These are phyloP conservation scores for Allophyes oxyacanthae DNA, from an alignment of 2,888 invertebrate genomes.

Conservation along the genomic window DNA sequence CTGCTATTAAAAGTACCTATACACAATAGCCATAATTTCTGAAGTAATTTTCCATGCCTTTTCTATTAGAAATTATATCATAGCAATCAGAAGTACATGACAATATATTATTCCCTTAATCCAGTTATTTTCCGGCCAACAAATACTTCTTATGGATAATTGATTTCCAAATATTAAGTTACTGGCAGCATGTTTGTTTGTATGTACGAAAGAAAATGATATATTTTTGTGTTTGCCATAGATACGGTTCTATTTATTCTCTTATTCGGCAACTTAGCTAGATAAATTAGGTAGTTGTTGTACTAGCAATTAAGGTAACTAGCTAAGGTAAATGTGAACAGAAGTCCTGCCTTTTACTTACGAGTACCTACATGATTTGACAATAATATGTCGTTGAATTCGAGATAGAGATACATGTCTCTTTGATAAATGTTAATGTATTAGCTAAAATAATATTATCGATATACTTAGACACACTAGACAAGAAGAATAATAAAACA, in stretches of 20 bases:
- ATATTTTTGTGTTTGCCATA: slow-evolving; percentile 66
- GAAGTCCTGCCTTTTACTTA: slow-evolving; percentile 4
- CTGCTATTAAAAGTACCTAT: no score
- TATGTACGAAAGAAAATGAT: slow-evolving; percentile 67
- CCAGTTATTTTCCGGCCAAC: slow-evolving; percentile 74
- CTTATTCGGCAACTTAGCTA: slow-evolving; percentile 46
- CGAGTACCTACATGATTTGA: background rate
- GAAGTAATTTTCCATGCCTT: slow-evolving; percentile 6
- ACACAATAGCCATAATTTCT: slow-evolving; percentile 8
- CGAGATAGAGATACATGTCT: no score
- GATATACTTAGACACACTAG: no score
- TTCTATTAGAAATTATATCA: slow-evolving; percentile 43
- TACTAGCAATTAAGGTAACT: slow-evolving; percentile 43
- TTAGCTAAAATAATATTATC: no score
- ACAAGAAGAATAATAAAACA: no score
- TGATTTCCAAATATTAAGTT: slow-evolving; percentile 86
- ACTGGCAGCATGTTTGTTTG: slow-evolving; percentile 71
- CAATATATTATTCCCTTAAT: slow-evolving; percentile 74
- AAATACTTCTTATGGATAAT: slow-evolving; percentile 81
- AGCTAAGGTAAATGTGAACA: slow-evolving; percentile 12
- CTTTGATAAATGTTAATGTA: no score
- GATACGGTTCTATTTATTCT: slow-evolving; percentile 57
- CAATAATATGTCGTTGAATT: background rate
- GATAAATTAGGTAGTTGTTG: slow-evolving; percentile 52
- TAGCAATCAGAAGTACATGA: slow-evolving; percentile 54